Evolutionary conservation across 2,888 invertebrate genomes (phyloP).

Genomic region (Ectemnius cavifrons): DNA sequence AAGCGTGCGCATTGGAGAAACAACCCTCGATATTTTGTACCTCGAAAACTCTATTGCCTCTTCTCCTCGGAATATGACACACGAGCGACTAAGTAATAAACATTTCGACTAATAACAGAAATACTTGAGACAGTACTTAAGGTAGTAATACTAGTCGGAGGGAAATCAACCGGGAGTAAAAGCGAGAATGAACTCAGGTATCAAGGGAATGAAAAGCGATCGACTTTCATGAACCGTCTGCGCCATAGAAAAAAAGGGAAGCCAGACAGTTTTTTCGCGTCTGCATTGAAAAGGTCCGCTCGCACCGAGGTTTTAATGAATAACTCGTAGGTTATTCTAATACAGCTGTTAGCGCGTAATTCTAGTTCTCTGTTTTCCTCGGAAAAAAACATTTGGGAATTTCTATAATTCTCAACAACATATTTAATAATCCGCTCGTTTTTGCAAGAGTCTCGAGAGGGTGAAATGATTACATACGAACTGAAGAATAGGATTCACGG

Average conservation of each 20-base stretch:
- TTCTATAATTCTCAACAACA: neutral
- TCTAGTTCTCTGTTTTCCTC: too few species aligned
- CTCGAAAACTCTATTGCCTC: conserved; percentile 33
- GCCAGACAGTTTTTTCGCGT: conserved; percentile 12
- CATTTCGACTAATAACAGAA: too few species aligned
- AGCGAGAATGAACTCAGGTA: too few species aligned
- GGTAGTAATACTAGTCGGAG: too few species aligned
- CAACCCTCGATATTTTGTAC: conserved; percentile 40
- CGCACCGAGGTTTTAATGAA: conserved; percentile 16
- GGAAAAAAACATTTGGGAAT: neutral
- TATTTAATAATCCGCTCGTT: neutral
- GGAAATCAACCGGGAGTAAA: too few species aligned
- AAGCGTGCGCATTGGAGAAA: conserved; percentile 39
- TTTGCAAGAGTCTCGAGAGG: neutral
- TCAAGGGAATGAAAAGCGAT: too few species aligned
- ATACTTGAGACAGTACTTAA: too few species aligned
- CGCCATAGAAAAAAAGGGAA: conserved; percentile 14
- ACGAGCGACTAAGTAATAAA: too few species aligned
- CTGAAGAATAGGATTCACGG: neutral
- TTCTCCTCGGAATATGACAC: neutral
- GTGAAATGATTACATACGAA: neutral
- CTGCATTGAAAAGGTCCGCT: neutral
- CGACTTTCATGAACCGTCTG: conserved; percentile 13
- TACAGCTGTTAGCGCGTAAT: too few species aligned
- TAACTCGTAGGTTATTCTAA: neutral